phyloP scores from a whole-genome alignment of 2,888 invertebrate species.

The Sarcophaga carnaria region DNA sequence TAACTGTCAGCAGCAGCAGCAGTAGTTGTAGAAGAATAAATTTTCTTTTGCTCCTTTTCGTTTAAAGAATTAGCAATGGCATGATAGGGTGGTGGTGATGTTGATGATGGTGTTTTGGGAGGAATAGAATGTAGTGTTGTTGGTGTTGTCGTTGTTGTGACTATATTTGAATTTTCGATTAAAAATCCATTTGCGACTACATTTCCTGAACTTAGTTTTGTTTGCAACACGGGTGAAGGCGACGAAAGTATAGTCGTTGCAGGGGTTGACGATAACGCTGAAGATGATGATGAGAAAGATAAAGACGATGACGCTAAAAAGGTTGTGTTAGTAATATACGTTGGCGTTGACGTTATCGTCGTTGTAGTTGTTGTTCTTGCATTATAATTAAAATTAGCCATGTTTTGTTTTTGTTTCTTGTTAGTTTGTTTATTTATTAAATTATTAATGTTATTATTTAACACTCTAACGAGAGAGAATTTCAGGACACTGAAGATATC shows the following conservation, averaged over 20 bases:
- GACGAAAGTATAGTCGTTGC: constrained; percentile 13
- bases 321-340: constrained; percentile 3
- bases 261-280: background rate
- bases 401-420: constrained; percentile 14
- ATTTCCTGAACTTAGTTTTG: constrained; percentile 47
- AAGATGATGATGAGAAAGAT: constrained; percentile 19
- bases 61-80: background rate
- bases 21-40: constrained; percentile 1
- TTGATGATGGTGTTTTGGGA: constrained; percentile 8
- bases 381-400: constrained; percentile 51
- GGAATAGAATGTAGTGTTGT: background rate
- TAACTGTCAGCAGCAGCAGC: constrained; percentile 31
- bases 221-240: constrained; percentile 22
- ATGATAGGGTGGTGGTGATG: constrained; percentile 38
- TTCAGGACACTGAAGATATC: no score
- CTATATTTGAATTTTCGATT: constrained; percentile 51
- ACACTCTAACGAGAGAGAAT: background rate
- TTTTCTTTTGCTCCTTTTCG: constrained; percentile 23
- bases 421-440: constrained; percentile 11
- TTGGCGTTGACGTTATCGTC: constrained; percentile 19
- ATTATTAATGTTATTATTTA: background rate
- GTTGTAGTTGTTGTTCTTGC: constrained; percentile 40
- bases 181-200: constrained; percentile 62
- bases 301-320: background rate
- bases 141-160: constrained; percentile 17